These are phyloP conservation scores for Lasioglossum oenotherae DNA, from an alignment of 2,888 invertebrate genomes.

Conservation along the genomic window DNA sequence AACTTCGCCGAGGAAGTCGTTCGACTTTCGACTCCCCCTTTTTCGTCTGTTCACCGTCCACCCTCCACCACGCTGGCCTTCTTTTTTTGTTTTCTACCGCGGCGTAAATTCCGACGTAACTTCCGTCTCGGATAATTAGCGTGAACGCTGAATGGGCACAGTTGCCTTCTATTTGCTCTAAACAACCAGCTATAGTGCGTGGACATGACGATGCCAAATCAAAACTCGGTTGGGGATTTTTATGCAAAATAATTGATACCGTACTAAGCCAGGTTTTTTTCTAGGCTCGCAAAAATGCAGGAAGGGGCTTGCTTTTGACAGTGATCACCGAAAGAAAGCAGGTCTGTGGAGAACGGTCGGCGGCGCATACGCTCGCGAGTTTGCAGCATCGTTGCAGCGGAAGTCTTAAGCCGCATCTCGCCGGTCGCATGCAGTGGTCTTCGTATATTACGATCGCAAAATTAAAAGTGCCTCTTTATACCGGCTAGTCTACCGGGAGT, in stretches of 20 bases:
- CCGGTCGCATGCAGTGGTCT: not conserved
- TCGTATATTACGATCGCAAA: constrained; percentile 54
- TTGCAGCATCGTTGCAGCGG: not conserved
- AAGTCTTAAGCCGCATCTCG: constrained; percentile 24
- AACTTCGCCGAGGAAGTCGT: constrained; percentile 41
- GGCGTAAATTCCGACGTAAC: constrained; percentile 1
- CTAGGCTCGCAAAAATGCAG: not conserved
- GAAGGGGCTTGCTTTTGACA: not conserved
- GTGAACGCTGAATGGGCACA: not conserved
- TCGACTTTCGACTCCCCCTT: constrained; percentile 11
- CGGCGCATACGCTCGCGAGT: constrained; percentile 19
- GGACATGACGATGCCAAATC: no score
- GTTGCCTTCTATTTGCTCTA: not conserved
- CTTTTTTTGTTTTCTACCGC: constrained; percentile 1
- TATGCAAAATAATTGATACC: not conserved
- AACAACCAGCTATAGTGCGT: no score
- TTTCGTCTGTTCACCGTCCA: not conserved
- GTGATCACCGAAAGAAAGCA: not conserved
- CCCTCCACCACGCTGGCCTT: not conserved
- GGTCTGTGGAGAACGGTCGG: not conserved
- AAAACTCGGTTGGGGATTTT: no score
- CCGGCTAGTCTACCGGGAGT: constrained; percentile 7
- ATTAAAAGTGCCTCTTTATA: constrained; percentile 64
- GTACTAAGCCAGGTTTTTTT: constrained; percentile 8
- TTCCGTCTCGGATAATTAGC: constrained; percentile 22